Conservation (phyloP, 2,888 invertebrate species). For the Marasmarcha lunaedactyla region DNA sequence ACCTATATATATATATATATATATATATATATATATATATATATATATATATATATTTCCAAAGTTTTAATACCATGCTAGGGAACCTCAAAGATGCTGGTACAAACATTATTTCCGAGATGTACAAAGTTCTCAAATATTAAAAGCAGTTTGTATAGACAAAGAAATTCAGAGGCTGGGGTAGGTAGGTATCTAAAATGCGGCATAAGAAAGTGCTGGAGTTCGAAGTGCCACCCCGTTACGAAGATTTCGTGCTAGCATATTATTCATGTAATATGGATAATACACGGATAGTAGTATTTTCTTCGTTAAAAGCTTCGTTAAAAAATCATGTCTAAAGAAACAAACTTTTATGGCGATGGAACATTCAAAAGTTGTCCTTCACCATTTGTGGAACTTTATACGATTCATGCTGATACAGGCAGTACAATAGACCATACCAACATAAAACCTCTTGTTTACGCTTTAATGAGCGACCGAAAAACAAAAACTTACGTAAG, state of each 20-base stretch:
- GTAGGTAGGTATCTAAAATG: too few species aligned
- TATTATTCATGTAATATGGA: too few species aligned
- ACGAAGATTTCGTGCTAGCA: slow-evolving; percentile 4
- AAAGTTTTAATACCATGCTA: slow-evolving; percentile 11
- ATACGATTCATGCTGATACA: slow-evolving; percentile 9
- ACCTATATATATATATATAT: too few species aligned
- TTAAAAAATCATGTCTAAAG: slow-evolving; percentile 6
- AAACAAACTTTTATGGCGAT: slow-evolving; percentile 9
- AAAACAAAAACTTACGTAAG: slow-evolving; percentile 5
- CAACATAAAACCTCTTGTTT: slow-evolving; percentile 7
- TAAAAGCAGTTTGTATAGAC: slow-evolving; percentile 8
- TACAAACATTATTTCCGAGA: slow-evolving; percentile 8
- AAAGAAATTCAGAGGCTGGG: slow-evolving; percentile 8
- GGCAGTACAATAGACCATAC: slow-evolving; percentile 9
- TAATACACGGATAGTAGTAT: slow-evolving; percentile 9
- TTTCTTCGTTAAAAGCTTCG: slow-evolving; percentile 9
- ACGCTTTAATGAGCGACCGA: slow-evolving; percentile 8
- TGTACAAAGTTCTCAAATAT: slow-evolving; percentile 7
- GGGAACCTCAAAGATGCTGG: slow-evolving; percentile 8
- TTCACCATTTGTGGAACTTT: too few species aligned
- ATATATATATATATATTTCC: too few species aligned
- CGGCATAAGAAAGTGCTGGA: too few species aligned
- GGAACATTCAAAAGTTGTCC: too few species aligned
- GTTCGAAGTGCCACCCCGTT: slow-evolving; percentile 9
- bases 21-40: too few species aligned